A percentile compares a stretch with the other conserved stretches of the same genome.
Evolutionary conservation across 1,140 invertebrate species (phyloP).

Genomic region (Helicoverpa zea): DNA sequence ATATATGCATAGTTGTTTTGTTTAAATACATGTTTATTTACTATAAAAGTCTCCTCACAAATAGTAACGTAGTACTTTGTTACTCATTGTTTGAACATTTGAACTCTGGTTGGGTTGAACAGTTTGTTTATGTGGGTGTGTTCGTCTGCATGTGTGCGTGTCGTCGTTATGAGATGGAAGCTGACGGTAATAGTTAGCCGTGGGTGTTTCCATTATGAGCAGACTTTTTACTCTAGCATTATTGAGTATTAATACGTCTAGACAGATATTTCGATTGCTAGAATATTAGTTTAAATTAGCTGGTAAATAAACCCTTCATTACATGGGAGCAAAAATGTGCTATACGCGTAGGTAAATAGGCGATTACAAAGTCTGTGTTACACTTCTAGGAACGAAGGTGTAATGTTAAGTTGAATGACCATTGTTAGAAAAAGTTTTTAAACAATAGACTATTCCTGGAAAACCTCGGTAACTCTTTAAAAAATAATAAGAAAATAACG

Average conservation of each 20-base stretch:
- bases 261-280: not conserved
- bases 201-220: not conserved
- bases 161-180: not conserved
- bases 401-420: not conserved
- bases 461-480: slow-evolving; percentile 5
- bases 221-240: not conserved
- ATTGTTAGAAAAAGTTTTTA: not conserved
- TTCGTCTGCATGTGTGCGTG: not conserved
- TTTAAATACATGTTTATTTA: no score
- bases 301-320: not conserved
- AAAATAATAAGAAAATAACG: slow-evolving; percentile 38
- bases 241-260: slow-evolving; percentile 8
- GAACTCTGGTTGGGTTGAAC: slow-evolving; percentile 20
- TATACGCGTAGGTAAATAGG: no score
- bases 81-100: slow-evolving; percentile 25
- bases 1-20: no score
- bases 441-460: not conserved
- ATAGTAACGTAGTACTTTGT: not conserved
- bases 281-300: not conserved
- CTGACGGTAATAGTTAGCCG: slow-evolving; percentile 12
- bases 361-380: no score
- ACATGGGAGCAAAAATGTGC: not conserved
- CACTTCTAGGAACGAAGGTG: no score
- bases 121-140: not conserved
- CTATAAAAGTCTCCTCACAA: not conserved